Base-by-base conservation (phyloP, 2,888 invertebrate genomes). In the Ceriagrion tenellum region DNA sequence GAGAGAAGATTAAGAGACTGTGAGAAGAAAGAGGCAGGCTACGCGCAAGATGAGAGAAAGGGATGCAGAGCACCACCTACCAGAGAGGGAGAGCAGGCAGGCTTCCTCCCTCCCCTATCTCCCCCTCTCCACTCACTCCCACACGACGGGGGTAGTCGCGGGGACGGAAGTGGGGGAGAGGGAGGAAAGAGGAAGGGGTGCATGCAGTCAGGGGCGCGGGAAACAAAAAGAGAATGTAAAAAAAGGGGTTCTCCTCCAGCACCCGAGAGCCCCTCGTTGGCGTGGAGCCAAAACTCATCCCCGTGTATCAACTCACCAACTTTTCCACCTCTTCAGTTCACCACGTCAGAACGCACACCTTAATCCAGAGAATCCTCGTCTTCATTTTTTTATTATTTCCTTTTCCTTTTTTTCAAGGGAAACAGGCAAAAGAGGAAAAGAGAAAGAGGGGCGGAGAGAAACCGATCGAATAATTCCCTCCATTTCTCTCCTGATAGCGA, bases 301-400 rank as follows among this genome's bases (percentile, higher is more conserved):
- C 35, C 56, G 47, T 23, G 35, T 30, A 90, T 90, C 56, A 90
- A 90, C 90, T 56, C 56, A 47, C 88, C 40, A 88, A 88, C 88
- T 88, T 47, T 88, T 88, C 88, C 40, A 88, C 88, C 88, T 56
- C 90, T 26, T 30, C 90, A 56, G 56, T 90, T 90, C 90, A 90
- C 90, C 35, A 55, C 59, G 90, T 56, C 20, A 35, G 47, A 56
- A 56, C 90, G 90, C 90, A 56, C 56, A 56, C 90, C 90, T 90
- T 90, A 56, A 90, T 90, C 59, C 90, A 56, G 30, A 26, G 35
- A 35, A 13, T 69, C 26, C 69, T 10, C 69, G 18, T 23, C 69
- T 26, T 59, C 59, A 59, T 20, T 20, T 59, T 47, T 47, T 47
- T 4, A 47, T n/a, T 16, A 56, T 56, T 56, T 56, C 16, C 8